phyloP scores from a whole-genome alignment of 2,888 invertebrate genomes.

The Stomorhina lunata region DNA sequence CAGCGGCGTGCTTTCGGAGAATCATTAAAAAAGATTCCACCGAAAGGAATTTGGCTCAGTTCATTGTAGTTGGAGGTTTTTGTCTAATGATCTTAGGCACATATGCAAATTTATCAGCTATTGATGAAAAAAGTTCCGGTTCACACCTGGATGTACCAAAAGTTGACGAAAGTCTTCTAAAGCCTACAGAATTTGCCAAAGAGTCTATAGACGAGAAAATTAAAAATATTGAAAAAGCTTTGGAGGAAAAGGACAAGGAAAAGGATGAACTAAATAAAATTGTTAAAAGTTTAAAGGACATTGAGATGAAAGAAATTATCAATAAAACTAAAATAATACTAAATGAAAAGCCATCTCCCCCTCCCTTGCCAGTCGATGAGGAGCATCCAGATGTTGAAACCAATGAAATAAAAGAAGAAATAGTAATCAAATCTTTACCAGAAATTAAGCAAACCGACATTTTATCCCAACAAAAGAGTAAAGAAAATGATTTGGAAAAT shows the following conservation, averaged over 20 bases:
- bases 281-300: background rate
- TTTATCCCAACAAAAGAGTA: background rate
- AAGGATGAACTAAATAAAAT: slow-evolving; percentile 32
- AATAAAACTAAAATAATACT: slow-evolving; percentile 24
- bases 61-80: slow-evolving; percentile 89
- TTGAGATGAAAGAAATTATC: background rate
- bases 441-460: slow-evolving; percentile 26
- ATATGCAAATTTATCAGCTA: slow-evolving; percentile 90
- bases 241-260: slow-evolving; percentile 54
- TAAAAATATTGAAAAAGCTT: slow-evolving; percentile 65
- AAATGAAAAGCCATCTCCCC: slow-evolving; percentile 52
- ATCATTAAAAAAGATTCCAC: slow-evolving; percentile 91
- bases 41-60: slow-evolving; percentile 91
- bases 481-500: background rate
- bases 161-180: slow-evolving; percentile 50
- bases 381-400: slow-evolving; percentile 26
- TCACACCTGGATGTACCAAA: slow-evolving; percentile 70
- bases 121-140: slow-evolving; percentile 82
- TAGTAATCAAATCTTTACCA: background rate
- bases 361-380: slow-evolving; percentile 75
- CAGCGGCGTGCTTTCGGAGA: slow-evolving; percentile 92
- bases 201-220: slow-evolving; percentile 56
- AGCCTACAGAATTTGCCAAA: slow-evolving; percentile 68
- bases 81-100: slow-evolving; percentile 94
- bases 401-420: slow-evolving; percentile 7